These are phyloP conservation scores for Ptychobarbus kaznakovi DNA, from an alignment of 2,797 vertebrate genomes.

Conservation along the genomic window DNA sequence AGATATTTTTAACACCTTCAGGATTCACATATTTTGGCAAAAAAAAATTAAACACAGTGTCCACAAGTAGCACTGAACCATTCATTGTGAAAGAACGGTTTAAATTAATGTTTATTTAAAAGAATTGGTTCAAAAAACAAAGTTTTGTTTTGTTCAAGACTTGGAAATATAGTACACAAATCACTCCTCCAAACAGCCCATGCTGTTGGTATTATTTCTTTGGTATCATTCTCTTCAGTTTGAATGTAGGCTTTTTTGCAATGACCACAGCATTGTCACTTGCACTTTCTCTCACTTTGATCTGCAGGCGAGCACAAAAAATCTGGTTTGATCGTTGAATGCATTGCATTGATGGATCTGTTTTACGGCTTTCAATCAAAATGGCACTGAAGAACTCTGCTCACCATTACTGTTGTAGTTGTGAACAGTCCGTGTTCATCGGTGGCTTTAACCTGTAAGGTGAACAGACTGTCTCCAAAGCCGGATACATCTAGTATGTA, in stretches of 20 bases:
- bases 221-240: conserved; percentile 69
- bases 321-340: not conserved
- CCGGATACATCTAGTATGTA: conserved; percentile 73
- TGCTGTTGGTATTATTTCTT: conserved; percentile 19
- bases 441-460: conserved; percentile 69
- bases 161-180: not conserved
- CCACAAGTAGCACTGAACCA: too few species aligned
- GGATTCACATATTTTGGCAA: too few species aligned
- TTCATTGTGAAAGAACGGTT: not conserved
- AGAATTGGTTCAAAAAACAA: not conserved
- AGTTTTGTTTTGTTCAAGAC: not conserved
- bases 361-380: not conserved
- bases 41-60: too few species aligned
- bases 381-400: conserved; percentile 56
- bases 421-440: conserved; percentile 70
- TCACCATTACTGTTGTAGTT: conserved; percentile 71
- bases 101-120: not conserved
- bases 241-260: conserved; percentile 70
- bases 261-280: conserved; percentile 70
- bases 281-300: conserved; percentile 65
- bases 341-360: not conserved
- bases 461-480: conserved; percentile 49
- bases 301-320: conserved; percentile 63
- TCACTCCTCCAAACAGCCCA: not conserved
- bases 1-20: too few species aligned